Conservation (phyloP, 1,140 invertebrate genomes). For the Cherax destructor region DNA sequence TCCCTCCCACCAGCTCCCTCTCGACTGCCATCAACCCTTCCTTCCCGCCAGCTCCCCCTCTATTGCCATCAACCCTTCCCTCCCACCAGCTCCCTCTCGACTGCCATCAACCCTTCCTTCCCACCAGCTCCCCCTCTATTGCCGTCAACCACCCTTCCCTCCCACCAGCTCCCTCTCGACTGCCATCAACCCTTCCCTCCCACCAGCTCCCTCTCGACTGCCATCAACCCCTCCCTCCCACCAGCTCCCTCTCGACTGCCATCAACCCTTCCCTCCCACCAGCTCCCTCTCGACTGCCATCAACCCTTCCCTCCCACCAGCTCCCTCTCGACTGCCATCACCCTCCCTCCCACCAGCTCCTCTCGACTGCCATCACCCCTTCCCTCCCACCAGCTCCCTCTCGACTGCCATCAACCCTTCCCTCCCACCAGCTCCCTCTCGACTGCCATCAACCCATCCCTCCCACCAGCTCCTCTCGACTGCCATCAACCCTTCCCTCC, state of each 20-base stretch:
- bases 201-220: not conserved
- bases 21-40: slow-evolving; percentile 5
- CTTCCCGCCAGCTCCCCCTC: not conserved
- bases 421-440: not conserved
- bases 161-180: too few relatives aligned
- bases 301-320: not conserved
- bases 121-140: not conserved
- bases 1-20: not conserved
- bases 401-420: not conserved
- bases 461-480: not conserved
- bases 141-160: too few relatives aligned
- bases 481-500: too few relatives aligned
- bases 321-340: too few relatives aligned
- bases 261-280: not conserved
- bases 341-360: too few relatives aligned
- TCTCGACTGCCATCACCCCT: too few relatives aligned
- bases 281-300: not conserved
- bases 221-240: not conserved
- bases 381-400: too few relatives aligned
- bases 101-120: not conserved
- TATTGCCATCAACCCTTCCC: not conserved
- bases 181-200: not conserved
- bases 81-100: not conserved
- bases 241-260: not conserved
- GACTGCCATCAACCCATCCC: not conserved